phyloP scores from a whole-genome alignment of 2,888 invertebrate genomes.

The Spodoptera exigua region DNA sequence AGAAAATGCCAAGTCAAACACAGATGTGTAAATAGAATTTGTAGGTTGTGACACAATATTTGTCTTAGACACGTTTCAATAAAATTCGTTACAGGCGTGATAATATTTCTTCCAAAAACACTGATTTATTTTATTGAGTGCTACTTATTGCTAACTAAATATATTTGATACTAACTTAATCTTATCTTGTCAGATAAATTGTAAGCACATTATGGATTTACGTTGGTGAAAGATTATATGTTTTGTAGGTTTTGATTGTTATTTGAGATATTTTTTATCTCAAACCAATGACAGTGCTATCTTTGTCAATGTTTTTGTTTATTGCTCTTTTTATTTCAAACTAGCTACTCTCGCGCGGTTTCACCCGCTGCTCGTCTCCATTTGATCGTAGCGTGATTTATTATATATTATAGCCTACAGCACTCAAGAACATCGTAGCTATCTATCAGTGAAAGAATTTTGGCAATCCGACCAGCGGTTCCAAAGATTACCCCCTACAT shows the following conservation, averaged over 20 bases:
- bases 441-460: too few relatives aligned
- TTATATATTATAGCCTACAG: too few relatives aligned
- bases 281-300: background rate
- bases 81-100: background rate
- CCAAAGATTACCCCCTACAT: too few relatives aligned
- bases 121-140: constrained; percentile 9
- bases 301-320: constrained; percentile 1
- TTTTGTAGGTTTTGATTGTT: background rate
- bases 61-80: constrained; percentile 3
- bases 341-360: too few relatives aligned
- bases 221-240: constrained; percentile 8
- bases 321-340: background rate
- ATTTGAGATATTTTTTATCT: constrained; percentile 5
- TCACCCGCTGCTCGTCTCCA: too few relatives aligned
- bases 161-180: constrained; percentile 7
- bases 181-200: constrained; percentile 32
- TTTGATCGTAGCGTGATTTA: too few relatives aligned
- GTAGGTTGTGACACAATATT: background rate
- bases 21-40: background rate
- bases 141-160: constrained; percentile 2
- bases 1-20: too few relatives aligned
- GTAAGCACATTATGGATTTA: constrained; percentile 5
- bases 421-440: too few relatives aligned
- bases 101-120: constrained; percentile 2
- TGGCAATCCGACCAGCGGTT: too few relatives aligned